Evolutionary conservation across 2,797 vertebrate genomes (phyloP).

Genomic region (Chelidonichthys spinosus): DNA sequence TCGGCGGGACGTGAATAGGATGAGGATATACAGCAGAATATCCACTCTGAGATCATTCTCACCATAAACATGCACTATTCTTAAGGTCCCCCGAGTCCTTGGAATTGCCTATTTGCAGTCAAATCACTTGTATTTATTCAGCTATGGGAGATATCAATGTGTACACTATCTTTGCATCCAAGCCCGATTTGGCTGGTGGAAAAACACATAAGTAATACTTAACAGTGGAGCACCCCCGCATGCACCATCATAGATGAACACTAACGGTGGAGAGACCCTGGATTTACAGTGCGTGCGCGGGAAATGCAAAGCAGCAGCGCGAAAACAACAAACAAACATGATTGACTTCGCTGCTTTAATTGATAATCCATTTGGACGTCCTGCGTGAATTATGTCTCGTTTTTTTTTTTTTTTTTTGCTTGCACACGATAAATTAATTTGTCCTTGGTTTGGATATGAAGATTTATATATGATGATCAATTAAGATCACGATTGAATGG

Average conservation of each 20-base stretch:
- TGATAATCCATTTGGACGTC: conserved; percentile 14
- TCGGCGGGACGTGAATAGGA: conserved; percentile 14
- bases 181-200: conserved; percentile 38
- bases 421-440: neutral
- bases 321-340: conserved; percentile 30
- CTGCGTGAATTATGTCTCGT: neutral
- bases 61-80: conserved; percentile 27
- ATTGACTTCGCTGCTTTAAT: conserved; percentile 25
- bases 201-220: conserved; percentile 46
- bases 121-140: conserved; percentile 36
- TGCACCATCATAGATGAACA: conserved; percentile 62
- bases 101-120: conserved; percentile 30
- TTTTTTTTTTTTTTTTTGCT: neutral
- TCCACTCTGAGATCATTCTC: conserved; percentile 24
- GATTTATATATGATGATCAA: no score
- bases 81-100: conserved; percentile 18
- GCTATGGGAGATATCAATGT: conserved; percentile 18
- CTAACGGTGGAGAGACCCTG: conserved; percentile 38
- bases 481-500: neutral
- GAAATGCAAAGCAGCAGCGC: conserved; percentile 42
- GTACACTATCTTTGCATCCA: conserved; percentile 11
- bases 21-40: conserved; percentile 12
- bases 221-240: conserved; percentile 42
- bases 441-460: neutral
- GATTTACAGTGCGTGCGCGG: conserved; percentile 41